Evolutionary conservation across 2,113 vertebrate species (phyloP), one percentile per base, ranked within the genome.

Genomic region (Varanus salvator): DNA sequence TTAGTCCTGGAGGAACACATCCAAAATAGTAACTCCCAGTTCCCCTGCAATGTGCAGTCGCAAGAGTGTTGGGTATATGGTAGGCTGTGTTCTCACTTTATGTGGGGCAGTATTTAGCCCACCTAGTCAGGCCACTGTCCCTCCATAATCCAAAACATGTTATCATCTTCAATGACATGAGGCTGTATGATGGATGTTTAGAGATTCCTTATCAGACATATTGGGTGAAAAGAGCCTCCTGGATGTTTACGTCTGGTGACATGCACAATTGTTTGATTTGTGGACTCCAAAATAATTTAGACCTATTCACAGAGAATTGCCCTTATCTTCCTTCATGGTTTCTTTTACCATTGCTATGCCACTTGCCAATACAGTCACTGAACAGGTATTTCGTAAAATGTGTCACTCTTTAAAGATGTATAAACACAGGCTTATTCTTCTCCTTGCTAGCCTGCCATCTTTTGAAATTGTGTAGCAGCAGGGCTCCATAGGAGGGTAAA

Each of bases 381-480:
- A 69, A 80, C 1, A n/a, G 44, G 44, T 34, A 52, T 15, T 64
- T 77, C n/a, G 66, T 60, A 83, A 72, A 48, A 17, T 72, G 15
- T 44, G 25, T 38, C 25, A 64, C 68, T 60, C 19, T 29, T 52
- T 60, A 6, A 31, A 23, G 75, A 15, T 1, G 69, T 14, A 50
- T 5, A 57, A 17, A 52, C 25, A 84, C 50, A 76, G 38, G 78
- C 27, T 52, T 44, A 86, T 0, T 6, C 11, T 38, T 84, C 76
- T 81, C 80, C 78, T 90, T 12, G 54, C 6, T 84, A 69, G 9
- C 50, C 15, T 87, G 64, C n/a, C 85, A 76, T 92, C 72, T 68
- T 11, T 72, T 90, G 78, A 87, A 66, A 84, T 84, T 84, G 66
- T 87, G 38, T 89, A 88, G 90, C 87, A 89, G 54, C 54, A 64